These are phyloP conservation scores for Leptarthrus brevirostris DNA, from an alignment of 2,888 invertebrate species.

Conservation along the genomic window DNA sequence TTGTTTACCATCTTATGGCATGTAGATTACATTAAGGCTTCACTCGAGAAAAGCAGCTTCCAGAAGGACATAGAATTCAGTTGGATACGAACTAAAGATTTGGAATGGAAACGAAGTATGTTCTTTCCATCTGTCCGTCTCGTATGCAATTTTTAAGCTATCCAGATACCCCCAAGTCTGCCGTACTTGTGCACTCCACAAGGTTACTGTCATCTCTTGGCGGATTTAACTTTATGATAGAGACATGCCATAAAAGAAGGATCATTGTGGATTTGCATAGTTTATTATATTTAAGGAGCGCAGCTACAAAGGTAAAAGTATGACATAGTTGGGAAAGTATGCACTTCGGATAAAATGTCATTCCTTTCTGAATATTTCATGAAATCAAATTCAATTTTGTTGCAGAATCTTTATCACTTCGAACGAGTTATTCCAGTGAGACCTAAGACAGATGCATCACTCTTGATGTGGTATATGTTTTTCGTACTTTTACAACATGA, in stretches of 20 bases:
- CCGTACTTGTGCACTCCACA: background rate
- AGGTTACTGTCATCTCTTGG: slow-evolving; percentile 3
- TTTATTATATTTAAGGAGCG: slow-evolving; percentile 5
- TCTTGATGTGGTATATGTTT: no score
- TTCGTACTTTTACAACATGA: no score
- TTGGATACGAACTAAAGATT: background rate
- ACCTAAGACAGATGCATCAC: no score
- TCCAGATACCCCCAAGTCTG: background rate
- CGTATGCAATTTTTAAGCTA: slow-evolving; percentile 29
- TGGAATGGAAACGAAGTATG: slow-evolving; percentile 1
- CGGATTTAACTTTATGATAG: slow-evolving; percentile 26
- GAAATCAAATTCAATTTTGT: slow-evolving; percentile 42
- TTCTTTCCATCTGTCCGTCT: slow-evolving; percentile 3
- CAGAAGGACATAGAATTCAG: background rate
- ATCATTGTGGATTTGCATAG: slow-evolving; percentile 39
- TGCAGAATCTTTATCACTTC: slow-evolving; percentile 16
- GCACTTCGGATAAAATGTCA: slow-evolving; percentile 23
- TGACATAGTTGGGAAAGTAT: background rate
- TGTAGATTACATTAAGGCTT: slow-evolving; percentile 31
- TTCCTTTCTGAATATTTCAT: slow-evolving; percentile 29
- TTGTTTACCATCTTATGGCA: slow-evolving; percentile 41
- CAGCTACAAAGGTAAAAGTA: slow-evolving; percentile 2
- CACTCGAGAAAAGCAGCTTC: slow-evolving; percentile 10
- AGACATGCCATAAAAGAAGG: slow-evolving; percentile 28
- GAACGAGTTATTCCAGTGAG: background rate